Evolutionary conservation across 2,113 vertebrate genomes (phyloP).

Genomic region (Gallinago media): DNA sequence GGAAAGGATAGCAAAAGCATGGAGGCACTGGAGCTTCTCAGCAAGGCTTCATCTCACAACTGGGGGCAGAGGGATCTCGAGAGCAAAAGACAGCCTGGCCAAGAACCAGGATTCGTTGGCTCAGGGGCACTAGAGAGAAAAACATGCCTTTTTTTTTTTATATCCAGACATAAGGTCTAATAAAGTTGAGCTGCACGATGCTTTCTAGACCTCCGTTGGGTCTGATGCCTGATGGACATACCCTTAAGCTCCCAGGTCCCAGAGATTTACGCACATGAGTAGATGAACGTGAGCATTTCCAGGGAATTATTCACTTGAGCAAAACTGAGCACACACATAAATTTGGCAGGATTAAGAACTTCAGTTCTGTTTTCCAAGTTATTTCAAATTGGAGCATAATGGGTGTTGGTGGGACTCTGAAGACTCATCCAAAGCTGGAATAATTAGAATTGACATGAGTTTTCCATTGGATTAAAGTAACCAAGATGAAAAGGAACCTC

Average conservation of each 20-base stretch:
- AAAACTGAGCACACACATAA: not conserved
- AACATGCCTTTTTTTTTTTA: not conserved
- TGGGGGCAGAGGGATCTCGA: not conserved
- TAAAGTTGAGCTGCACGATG: accelerated
- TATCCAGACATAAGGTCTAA: not conserved
- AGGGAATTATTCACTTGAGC: not conserved
- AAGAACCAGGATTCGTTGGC: not conserved
- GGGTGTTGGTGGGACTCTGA: not conserved
- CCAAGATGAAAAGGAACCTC: not conserved
- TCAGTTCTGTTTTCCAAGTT: not conserved
- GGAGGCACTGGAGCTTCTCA: not conserved
- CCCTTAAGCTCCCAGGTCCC: not conserved
- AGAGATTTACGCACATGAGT: not conserved
- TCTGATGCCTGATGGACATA: not conserved
- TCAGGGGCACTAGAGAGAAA: not conserved
- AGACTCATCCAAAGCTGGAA: not conserved
- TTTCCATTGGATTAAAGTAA: not conserved
- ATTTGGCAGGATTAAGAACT: not conserved
- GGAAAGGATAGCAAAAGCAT: not conserved
- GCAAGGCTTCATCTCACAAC: not conserved
- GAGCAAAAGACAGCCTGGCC: not conserved
- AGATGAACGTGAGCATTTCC: not conserved
- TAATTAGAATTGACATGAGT: not conserved
- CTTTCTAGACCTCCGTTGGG: not conserved
- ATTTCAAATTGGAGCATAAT: not conserved